Evolutionary conservation across 2,888 invertebrate genomes (phyloP).

Genomic region (Harmothoe impar): DNA sequence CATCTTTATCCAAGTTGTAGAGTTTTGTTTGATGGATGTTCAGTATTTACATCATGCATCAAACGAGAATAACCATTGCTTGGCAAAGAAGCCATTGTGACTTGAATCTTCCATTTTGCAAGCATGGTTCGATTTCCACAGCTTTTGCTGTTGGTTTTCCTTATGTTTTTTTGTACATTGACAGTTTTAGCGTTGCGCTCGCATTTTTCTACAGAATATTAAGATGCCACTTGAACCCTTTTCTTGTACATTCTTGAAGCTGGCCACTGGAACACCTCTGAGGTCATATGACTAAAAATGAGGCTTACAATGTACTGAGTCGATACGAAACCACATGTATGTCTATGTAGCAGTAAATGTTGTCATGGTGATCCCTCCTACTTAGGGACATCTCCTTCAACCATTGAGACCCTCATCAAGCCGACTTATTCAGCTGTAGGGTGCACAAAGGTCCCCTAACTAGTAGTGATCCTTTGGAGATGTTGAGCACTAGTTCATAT

Average conservation of each 20-base stretch:
- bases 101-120: conserved; percentile 48
- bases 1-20: not conserved
- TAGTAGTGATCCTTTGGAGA: too few relatives aligned
- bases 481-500: too few relatives aligned
- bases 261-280: not conserved
- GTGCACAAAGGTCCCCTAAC: too few relatives aligned
- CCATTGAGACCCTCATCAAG: too few relatives aligned
- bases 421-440: too few relatives aligned
- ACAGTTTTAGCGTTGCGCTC: conserved; percentile 24
- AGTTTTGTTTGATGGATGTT: not conserved
- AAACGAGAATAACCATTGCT: not conserved
- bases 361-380: too few relatives aligned
- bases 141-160: conserved; percentile 44
- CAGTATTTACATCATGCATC: not conserved
- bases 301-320: too few relatives aligned
- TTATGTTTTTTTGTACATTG: not conserved
- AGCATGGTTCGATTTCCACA: conserved; percentile 12
- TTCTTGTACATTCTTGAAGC: not conserved
- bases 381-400: too few relatives aligned
- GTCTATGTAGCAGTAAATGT: too few relatives aligned
- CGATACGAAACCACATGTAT: too few relatives aligned
- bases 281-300: too few relatives aligned
- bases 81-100: not conserved
- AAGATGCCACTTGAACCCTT: conserved; percentile 4
- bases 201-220: not conserved